Percentiles rank a stretch among this genome's conserved stretches.
Conservation (phyloP, 2,888 invertebrate species). For the Schizotus pectinicornis region DNA sequence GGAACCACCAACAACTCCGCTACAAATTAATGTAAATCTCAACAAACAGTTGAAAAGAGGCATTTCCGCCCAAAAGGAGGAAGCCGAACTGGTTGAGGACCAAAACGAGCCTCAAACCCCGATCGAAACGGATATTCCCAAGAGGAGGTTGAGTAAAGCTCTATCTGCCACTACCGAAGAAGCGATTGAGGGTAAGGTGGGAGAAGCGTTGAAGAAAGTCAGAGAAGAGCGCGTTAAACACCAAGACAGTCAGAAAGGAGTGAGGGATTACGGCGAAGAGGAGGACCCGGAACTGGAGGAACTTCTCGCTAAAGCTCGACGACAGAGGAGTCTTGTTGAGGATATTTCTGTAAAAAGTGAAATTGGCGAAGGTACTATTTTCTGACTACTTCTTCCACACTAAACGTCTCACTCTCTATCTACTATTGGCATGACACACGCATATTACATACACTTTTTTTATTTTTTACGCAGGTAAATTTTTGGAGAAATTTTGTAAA, state of each 20-base stretch:
- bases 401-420: constrained; percentile 3
- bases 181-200: constrained; percentile 8
- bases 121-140: constrained; percentile 56
- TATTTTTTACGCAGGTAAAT: not conserved
- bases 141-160: constrained; percentile 49
- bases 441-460: not conserved
- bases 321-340: constrained; percentile 73
- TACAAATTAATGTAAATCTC: not conserved
- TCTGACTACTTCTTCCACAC: constrained; percentile 6
- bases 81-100: constrained; percentile 33
- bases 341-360: constrained; percentile 65
- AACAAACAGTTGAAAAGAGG: constrained; percentile 16
- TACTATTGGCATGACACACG: not conserved
- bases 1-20: not conserved
- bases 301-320: constrained; percentile 68
- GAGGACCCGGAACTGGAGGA: constrained; percentile 68
- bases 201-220: constrained; percentile 25
- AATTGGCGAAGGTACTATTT: constrained; percentile 26
- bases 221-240: constrained; percentile 36
- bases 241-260: constrained; percentile 45
- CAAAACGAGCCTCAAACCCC: constrained; percentile 33
- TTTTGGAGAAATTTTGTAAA: not conserved
- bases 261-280: constrained; percentile 60
- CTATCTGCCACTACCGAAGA: constrained; percentile 38
- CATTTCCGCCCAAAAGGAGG: constrained; percentile 34